Evolutionary conservation across 2,797 vertebrate species (phyloP), one percentile per base, ranked within the genome.

Genomic region (Gymnothorax javanicus): DNA sequence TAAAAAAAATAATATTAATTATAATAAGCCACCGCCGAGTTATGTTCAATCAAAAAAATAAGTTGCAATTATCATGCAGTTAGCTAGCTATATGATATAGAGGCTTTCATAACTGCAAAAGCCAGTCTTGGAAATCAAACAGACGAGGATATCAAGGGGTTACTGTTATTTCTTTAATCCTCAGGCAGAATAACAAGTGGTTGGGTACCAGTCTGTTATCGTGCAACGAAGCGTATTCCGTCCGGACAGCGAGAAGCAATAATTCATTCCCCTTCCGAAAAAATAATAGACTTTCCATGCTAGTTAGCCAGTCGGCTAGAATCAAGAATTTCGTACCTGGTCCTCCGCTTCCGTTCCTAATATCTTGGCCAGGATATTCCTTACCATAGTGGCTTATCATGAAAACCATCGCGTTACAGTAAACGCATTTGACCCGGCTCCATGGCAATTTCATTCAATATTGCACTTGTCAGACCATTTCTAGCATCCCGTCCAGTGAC

Each of bases 401-500:
- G 20, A 83, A 75, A 33, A 60, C 6, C 87, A 75, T 56, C 5
- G 57, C 71, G 50, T n/a, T 83, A 84, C 20, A 4, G 13, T 12
- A 27, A 77, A 15, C 84, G 5, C 87, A 59, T 86, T n/a, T 86
- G 25, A 59, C 50, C 54, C 25, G 57, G 71, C 33, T 43, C 57
- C 71, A 59, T 75, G 12, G 52, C 17, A 58, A 56, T 57, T 85
- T 58, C n/a, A 77, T 58, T 60, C 54, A 58, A 33, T 60, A 43
- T 33, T 79, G 64, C n/a, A 57, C 85, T 58, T 79, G 69, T 77
- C 56, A 57, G 9, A 43, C 25, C 54, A 50, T 50, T 79, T 52
- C 84, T 91, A 91, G 92, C 91, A 88, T 86, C 89, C 88, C 67
- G 33, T 60, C 11, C 33, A 56, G 82, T 90, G 92, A 93, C 93